Percentiles rank a stretch among this genome's conserved stretches.
These are phyloP conservation scores for Neoascia interrupta DNA, from an alignment of 2,888 invertebrate species.

Conservation along the genomic window DNA sequence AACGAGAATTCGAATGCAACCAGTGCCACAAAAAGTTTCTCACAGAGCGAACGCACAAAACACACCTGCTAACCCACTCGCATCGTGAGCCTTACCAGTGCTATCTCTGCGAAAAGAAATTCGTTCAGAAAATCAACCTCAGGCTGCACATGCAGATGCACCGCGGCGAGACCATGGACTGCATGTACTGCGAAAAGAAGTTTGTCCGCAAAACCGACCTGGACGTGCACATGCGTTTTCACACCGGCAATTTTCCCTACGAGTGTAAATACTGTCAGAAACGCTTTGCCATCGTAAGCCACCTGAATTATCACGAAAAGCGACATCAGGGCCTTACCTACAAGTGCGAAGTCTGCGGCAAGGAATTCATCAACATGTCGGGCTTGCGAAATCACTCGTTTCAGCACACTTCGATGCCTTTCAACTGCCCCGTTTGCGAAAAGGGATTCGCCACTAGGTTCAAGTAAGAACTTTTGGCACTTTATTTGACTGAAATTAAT, in stretches of 20 bases:
- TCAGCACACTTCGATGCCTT: slow-evolving; percentile 70
- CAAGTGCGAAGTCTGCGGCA: slow-evolving; percentile 65
- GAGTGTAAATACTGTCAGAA: slow-evolving; percentile 65
- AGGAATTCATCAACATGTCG: slow-evolving; percentile 70
- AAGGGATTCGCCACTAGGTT: slow-evolving; percentile 71
- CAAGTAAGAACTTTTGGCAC: slow-evolving; percentile 69
- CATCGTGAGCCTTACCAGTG: slow-evolving; percentile 66
- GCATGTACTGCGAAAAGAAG: slow-evolving; percentile 70
- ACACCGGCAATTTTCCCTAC: slow-evolving; percentile 71
- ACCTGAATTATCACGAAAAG: slow-evolving; percentile 70
- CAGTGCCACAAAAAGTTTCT: slow-evolving; percentile 68
- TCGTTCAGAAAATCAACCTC: slow-evolving; percentile 70
- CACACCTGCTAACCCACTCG: slow-evolving; percentile 61
- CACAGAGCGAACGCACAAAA: slow-evolving; percentile 62
- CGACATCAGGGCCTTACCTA: slow-evolving; percentile 69
- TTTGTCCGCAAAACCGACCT: slow-evolving; percentile 71
- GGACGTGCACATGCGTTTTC: slow-evolving; percentile 70
- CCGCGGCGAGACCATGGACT: slow-evolving; percentile 70
- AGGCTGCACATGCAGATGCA: slow-evolving; percentile 72
- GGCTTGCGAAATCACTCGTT: slow-evolving; percentile 70
- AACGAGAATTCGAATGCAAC: slow-evolving; percentile 67
- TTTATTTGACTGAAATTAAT: background rate
- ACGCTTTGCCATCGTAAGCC: slow-evolving; percentile 70
- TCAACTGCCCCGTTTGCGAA: slow-evolving; percentile 62
- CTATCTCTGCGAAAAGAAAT: slow-evolving; percentile 67